Evolutionary conservation across 2,888 invertebrate genomes (phyloP), one percentile per base, ranked within the genome.

Genomic region (Amphipyra tragopoginis): DNA sequence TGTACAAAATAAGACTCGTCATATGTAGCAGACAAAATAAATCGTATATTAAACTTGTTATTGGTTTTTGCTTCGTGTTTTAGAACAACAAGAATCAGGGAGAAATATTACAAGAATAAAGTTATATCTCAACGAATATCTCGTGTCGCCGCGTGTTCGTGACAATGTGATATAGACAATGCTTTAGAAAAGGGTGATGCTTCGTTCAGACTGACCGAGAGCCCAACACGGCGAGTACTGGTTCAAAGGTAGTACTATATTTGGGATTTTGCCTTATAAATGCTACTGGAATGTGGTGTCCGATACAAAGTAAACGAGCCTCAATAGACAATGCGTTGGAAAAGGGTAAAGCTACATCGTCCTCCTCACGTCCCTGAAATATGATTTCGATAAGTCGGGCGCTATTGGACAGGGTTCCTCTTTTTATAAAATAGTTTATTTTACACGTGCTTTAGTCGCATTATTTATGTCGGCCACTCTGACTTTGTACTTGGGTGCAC

Each of bases 91-190:
- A 69, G 67, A 71, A 81, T 90, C 85, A 86, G 85, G 84, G 82
- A 88, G 82, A 90, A 89, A 90, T 92, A 91, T 89, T 84, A 90
- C 89, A 85, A 84, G 87, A 89, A 91, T 92, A 90, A 91, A 92
- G 90, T 90, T 91, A 92, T 92, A 90, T 92, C 87, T 88, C 88
- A 86, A 88, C 84, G 89, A 91, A 92, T 92, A 92, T 90, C 90
- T 90, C 86, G 90, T 90, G 90, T 89, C 93, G 90, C 93, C 93
- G 90, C 89, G 90, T 93, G 93, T 86, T 91, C 83, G 83, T 93
- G 93, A 94, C 93, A 93, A 91, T 91, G 88, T 92, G 91, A 93
- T 93, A 93, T 91, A 94, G 93, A 93, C 92, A 92, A 93, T 90
- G 87, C 90, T 86, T 89, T 91, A 87, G 89, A 90, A 90, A 93